Percentiles rank a stretch among this genome's conserved stretches.
Evolutionary conservation across 2,797 vertebrate genomes (phyloP).

Genomic region (Knipowitschia caucasica): DNA sequence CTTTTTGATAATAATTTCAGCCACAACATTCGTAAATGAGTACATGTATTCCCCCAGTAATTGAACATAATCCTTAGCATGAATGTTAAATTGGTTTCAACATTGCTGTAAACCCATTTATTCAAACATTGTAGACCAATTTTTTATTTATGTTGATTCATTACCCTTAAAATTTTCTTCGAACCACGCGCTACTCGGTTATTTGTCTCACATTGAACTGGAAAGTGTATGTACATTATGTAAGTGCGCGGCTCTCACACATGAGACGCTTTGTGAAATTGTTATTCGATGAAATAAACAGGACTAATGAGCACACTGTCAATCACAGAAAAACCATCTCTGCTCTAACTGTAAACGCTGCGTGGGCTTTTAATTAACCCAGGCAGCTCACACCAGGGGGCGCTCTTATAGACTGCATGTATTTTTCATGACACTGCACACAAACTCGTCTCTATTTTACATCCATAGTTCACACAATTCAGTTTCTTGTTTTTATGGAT

Average conservation of each 20-base stretch:
- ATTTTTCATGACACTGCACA: neutral
- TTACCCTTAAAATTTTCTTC: too few relatives aligned
- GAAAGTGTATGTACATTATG: neutral
- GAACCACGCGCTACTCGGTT: too few relatives aligned
- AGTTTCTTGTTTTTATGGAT: neutral
- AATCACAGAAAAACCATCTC: neutral
- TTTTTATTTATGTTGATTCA: too few relatives aligned
- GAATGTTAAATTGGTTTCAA: too few relatives aligned
- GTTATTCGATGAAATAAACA: constrained; percentile 7
- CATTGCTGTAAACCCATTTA: too few relatives aligned
- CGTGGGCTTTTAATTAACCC: neutral
- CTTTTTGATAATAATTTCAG: too few relatives aligned
- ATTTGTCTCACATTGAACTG: neutral
- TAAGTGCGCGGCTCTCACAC: neutral
- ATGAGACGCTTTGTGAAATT: neutral
- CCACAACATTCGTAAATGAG: too few relatives aligned
- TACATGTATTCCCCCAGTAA: too few relatives aligned
- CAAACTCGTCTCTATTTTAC: neutral
- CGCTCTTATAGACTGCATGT: constrained; percentile 4
- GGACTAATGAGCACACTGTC: neutral
- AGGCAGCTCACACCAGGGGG: neutral
- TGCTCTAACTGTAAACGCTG: neutral
- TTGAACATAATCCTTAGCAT: too few relatives aligned
- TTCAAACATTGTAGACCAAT: too few relatives aligned
- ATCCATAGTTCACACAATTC: neutral